Evolutionary conservation across 2,113 vertebrate genomes (phyloP), one percentile per base, ranked within the genome.

Genomic region (Podarcis raffonei): DNA sequence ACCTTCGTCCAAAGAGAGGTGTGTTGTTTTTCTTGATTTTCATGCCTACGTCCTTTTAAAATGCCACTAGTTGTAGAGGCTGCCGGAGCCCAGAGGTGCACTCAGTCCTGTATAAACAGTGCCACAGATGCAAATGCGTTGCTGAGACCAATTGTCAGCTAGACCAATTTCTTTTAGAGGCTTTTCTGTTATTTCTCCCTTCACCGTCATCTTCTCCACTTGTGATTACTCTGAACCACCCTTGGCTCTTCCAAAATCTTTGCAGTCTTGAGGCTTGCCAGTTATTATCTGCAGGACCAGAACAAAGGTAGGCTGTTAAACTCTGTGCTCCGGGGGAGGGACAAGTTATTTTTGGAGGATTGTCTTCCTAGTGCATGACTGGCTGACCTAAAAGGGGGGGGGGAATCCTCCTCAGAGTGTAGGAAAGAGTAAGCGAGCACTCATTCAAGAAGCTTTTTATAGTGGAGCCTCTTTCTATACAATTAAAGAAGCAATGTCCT

Each of bases 231-330:
- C 88, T 91, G 96, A 95, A 95, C 48, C 94, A 97, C 96, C 97
- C 96, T 97, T 97, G 96, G 96, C 96, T 95, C 95, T 97, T 96
- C 94, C 96, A 97, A 97, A 98, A 97, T 97, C 97, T 97, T 98
- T 97, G 97, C 96, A 97, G 96, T 97, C 96, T 97, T 97, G 97
- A 97, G 97, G 96, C 97, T 97, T 97, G 96, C 96, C 96, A 96
- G 97, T 96, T 94, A 96, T 96, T 98, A 97, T 98, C 98, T 97
- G 96, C 94, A 96, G 95, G 97, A 94, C 96, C 96, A 97, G 97
- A 97, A 98, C 97, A 98, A 98, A 98, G 97, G 98, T 98, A 98
- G 97, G 98, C 95, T 97, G 92, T 96, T 97, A 95, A 97, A 97
- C 96, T 97, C 96, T 95, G 96, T 97, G 95, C 95, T 95, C 90